Conservation (phyloP, 2,113 vertebrate species). For the Dinomys branickii region DNA sequence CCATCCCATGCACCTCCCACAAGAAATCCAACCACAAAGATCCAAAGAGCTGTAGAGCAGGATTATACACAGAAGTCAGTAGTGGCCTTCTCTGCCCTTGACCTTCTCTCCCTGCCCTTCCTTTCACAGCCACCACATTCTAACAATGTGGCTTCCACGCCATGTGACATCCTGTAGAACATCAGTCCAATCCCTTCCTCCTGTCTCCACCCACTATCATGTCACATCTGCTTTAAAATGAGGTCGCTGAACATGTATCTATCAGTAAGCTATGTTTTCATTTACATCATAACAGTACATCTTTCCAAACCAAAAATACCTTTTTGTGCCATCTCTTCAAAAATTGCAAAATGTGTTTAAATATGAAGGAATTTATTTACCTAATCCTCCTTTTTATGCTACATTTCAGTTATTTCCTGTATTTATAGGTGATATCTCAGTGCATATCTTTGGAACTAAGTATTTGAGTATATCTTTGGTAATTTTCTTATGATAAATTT, state of each 20-base stretch:
- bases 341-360: not conserved
- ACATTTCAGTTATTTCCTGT: conserved; percentile 42
- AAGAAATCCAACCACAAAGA: not conserved
- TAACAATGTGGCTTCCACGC: not conserved
- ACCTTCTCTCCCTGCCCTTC: not conserved
- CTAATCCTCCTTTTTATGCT: not conserved
- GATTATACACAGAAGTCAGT: not conserved
- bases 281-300: not conserved
- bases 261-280: not conserved
- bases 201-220: not conserved
- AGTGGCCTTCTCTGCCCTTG: not conserved
- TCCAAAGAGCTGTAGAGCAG: not conserved
- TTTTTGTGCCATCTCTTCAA: not conserved
- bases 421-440: conserved; percentile 30
- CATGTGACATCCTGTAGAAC: not conserved
- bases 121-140: not conserved
- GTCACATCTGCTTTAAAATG: not conserved
- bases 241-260: not conserved
- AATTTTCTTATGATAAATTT: conserved; percentile 48
- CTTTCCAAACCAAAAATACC: not conserved
- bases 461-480: conserved; percentile 34
- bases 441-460: conserved; percentile 45
- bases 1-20: not conserved
- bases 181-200: too few species aligned
- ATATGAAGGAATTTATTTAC: conserved; percentile 12